Evolutionary conservation across 2,888 invertebrate genomes (phyloP).

Genomic region (Colletes collaris): DNA sequence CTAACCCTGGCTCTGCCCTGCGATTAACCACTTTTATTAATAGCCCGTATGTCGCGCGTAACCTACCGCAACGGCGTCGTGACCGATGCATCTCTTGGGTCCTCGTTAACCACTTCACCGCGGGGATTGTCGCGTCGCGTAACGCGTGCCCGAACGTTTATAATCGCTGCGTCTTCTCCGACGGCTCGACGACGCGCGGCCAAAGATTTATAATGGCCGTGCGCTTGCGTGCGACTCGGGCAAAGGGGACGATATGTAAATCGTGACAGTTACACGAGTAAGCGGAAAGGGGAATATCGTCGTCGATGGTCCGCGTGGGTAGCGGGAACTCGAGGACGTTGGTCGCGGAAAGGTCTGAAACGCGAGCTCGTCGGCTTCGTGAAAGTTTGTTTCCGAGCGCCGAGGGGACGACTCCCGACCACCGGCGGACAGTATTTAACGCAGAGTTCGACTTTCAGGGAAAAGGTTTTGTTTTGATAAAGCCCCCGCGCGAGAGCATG

Average conservation of each 20-base stretch:
- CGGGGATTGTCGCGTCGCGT: conserved; percentile 17
- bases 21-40: conserved; percentile 74
- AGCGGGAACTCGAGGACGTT: not conserved
- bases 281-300: conserved; percentile 27
- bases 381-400: conserved; percentile 29
- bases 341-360: not conserved
- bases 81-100: conserved; percentile 67
- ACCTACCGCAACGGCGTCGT: conserved; percentile 48
- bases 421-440: conserved; percentile 18
- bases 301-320: conserved; percentile 18
- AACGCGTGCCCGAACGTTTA: conserved; percentile 50
- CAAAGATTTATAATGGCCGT: too few species aligned
- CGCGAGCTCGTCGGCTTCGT: conserved; percentile 5
- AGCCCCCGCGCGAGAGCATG: not conserved
- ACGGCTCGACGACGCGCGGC: not conserved
- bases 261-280: not conserved
- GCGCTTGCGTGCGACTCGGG: too few species aligned
- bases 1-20: conserved; percentile 59
- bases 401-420: not conserved
- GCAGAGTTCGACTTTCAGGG: conserved; percentile 12
- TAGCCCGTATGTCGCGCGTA: conserved; percentile 54
- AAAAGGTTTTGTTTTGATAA: conserved; percentile 18
- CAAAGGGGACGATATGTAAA: too few species aligned
- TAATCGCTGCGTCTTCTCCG: conserved; percentile 56
- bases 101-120: conserved; percentile 52